Base-by-base conservation (phyloP, 1,140 invertebrate species). In the Coboldia fuscipes region DNA sequence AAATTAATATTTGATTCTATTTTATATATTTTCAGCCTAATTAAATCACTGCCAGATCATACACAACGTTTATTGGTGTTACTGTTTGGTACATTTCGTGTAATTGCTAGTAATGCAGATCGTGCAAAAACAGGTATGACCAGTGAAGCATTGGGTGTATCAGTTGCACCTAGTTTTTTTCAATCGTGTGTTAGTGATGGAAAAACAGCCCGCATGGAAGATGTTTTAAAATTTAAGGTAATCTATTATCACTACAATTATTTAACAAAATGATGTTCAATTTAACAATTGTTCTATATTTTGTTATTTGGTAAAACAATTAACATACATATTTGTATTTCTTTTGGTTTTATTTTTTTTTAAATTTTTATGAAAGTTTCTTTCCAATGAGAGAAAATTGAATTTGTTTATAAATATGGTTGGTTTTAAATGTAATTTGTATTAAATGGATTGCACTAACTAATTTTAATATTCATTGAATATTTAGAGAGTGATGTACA, bases 131-230 rank as follows among this genome's bases (percentile, higher is more conserved):
- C 85, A 21, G 81, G 84, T 42, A 97, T 97, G 93, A 89, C 82
- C 37, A 84, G 86, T 34, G 92, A 97, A 61, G 90, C 92, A 3
- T 61, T 97, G 37, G 89, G 89, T 29, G 78, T 83, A 32, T 89
- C 84, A 30, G 90, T 97, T 10, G 92, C 93, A 14, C 92, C 92
- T n/a, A 93, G 86, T 45, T 92, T 97, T 56, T 97, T 97, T 62
- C 89, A 94, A 56, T 83, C 80, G 37, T 94, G 88, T 59, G 85
- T 92, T 42, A 82, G 80, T 42, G 83, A 89, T 57, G 83, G 82
- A 21, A 84, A 88, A 66, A 80, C 82, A 20, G 86, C 85, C 30
- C 85, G 80, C 57, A 83, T 92, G 77, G 85, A 92, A 60, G 88
- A 94, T 60, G 84, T 92, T 32, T 68, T 86, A 47, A 68, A 84